Percentiles rank a stretch among this genome's conserved stretches.
Evolutionary conservation across 2,113 vertebrate genomes (phyloP).

Genomic region (Panurus biarmicus): DNA sequence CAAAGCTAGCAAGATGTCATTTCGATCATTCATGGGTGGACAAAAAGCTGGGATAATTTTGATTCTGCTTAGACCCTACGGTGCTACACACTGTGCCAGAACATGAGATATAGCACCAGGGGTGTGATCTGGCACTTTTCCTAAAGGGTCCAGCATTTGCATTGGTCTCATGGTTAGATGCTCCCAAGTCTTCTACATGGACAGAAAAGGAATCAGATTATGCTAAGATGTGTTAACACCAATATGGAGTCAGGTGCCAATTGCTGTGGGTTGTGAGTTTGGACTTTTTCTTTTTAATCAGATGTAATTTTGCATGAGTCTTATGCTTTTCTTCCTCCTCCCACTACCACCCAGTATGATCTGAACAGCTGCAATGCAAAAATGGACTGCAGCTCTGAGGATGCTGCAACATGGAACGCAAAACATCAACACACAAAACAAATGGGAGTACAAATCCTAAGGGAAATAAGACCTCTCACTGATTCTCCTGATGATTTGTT

Average conservation of each 20-base stretch:
- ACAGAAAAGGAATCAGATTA: slow-evolving; percentile 46
- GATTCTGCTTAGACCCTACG: slow-evolving; percentile 35
- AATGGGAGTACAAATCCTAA: slow-evolving; percentile 54
- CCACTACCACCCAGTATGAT: slow-evolving; percentile 48
- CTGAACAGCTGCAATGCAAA: slow-evolving; percentile 51
- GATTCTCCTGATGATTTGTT: slow-evolving; percentile 48
- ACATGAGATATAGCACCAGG: slow-evolving; percentile 79
- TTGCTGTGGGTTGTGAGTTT: slow-evolving; percentile 16
- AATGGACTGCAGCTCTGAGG: slow-evolving; percentile 58
- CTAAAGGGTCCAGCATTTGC: slow-evolving; percentile 66
- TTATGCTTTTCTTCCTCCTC: slow-evolving; percentile 19
- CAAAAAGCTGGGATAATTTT: slow-evolving; percentile 26
- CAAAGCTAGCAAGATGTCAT: slow-evolving; percentile 20
- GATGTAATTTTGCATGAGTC: slow-evolving; percentile 28
- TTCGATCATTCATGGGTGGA: slow-evolving; percentile 51
- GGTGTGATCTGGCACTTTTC: slow-evolving; percentile 73
- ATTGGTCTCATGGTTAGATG: slow-evolving; percentile 38
- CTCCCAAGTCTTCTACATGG: slow-evolving; percentile 45
- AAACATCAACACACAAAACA: slow-evolving; percentile 60
- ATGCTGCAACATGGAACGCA: slow-evolving; percentile 33
- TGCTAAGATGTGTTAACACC: slow-evolving; percentile 60
- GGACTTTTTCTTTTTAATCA: not conserved
- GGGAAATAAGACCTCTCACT: slow-evolving; percentile 67
- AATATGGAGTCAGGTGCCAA: slow-evolving; percentile 48
- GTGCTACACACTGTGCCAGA: slow-evolving; percentile 79